Evolutionary conservation across 2,888 invertebrate genomes (phyloP), one percentile per base, ranked within the genome.

Genomic region (Brachynemurus nebulosus): DNA sequence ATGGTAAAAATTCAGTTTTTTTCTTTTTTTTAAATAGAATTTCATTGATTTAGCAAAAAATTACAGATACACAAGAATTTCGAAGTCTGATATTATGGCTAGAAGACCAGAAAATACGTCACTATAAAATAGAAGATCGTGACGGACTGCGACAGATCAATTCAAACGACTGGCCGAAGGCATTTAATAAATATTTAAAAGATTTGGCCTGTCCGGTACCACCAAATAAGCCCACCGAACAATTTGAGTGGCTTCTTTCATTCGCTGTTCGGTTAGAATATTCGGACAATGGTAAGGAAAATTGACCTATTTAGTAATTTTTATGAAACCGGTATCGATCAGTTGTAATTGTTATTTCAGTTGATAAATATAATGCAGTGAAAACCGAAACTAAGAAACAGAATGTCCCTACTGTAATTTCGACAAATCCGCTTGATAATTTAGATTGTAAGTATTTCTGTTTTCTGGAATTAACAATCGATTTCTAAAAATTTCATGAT

Each of bases 101-200:
- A 44, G 96, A 96, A 65, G 88, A 91, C 59, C 90, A 91, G 61
- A 90, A 89, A 65, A 90, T 96, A 51, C 77, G 92, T 9, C 79
- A 82, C 52, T 90, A 89, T 53, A 80, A 80, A 58, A 82, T 88
- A 45, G 86, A 90, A 58, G 85, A 88, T 50, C 70, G 90, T 9
- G 76, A 73, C 50, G 71, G 68, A 1, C 62, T 96, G n/a, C 72
- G 86, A 35, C 74, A 82, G 51, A 71, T 81, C 2, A 67, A 70
- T 25, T 72, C 76, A 9, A 54, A 65, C 2, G 64, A 72, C 40
- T 95, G 95, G 93, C 68, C 71, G 30, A 69, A 72, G 47, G 70
- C 74, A 1, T 90, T 82, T 58, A 64, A 71, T 20, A 70, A 77
- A 53, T 95, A 91, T 60, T 78, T 86, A 55, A 67, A 61, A 38